Evolutionary conservation across 2,797 vertebrate species (phyloP).

Genomic region (Pangasius macronema): DNA sequence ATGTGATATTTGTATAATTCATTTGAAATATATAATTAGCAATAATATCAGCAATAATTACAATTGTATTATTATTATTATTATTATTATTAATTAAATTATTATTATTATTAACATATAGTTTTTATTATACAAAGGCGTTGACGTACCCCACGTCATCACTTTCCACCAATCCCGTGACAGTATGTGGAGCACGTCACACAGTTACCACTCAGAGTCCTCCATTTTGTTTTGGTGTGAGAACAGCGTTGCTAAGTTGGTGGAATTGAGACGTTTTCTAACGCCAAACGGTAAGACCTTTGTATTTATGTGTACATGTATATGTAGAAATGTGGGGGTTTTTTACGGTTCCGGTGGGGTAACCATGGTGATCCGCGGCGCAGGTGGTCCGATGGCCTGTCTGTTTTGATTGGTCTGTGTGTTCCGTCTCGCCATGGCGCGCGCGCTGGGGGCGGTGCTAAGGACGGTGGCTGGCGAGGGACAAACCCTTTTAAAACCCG

Average conservation of each 20-base stretch:
- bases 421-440: constrained; percentile 70
- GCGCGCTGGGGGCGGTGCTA: constrained; percentile 71
- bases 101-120: no score
- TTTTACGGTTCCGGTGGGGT: neutral
- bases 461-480: constrained; percentile 56
- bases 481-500: constrained; percentile 50
- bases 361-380: neutral
- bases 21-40: no score
- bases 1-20: neutral
- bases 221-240: neutral
- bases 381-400: constrained; percentile 71
- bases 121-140: no score
- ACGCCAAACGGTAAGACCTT: no score
- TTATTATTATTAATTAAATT: no score
- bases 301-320: neutral
- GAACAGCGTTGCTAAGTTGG: neutral
- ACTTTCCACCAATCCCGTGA: constrained; percentile 6
- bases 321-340: no score
- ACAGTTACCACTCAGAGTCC: neutral
- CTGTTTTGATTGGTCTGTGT: constrained; percentile 69
- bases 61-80: no score
- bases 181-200: neutral
- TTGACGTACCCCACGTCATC: neutral
- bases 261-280: neutral
- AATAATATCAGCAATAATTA: no score